Evolutionary conservation across 2,113 vertebrate species (phyloP).

Genomic region (Myanophis thanlyinensis): DNA sequence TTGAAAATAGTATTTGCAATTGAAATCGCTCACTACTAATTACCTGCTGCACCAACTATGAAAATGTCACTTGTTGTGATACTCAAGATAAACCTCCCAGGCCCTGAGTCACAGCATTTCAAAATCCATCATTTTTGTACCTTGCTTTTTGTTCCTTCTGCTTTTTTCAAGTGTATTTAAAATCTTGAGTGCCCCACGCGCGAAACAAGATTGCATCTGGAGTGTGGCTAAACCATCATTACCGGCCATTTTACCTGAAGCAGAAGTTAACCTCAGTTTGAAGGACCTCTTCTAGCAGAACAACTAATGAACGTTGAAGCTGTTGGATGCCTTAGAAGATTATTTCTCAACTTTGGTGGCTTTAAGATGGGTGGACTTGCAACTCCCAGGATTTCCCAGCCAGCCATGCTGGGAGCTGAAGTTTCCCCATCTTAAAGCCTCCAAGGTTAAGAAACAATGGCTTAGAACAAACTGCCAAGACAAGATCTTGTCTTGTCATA

Average conservation of each 20-base stretch:
- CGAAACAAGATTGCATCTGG: neutral
- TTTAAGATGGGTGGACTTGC: neutral
- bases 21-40: slow-evolving; percentile 69
- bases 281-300: neutral
- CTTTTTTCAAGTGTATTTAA: neutral
- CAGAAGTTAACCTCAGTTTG: neutral
- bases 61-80: slow-evolving; percentile 52
- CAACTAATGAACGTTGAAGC: neutral
- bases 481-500: neutral
- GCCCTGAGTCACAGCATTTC: neutral
- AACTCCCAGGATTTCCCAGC: neutral
- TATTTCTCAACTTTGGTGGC: neutral
- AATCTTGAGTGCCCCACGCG: slow-evolving; percentile 15
- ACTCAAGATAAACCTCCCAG: slow-evolving; percentile 41
- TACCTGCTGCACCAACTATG: slow-evolving; percentile 58
- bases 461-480: neutral
- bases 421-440: too few species aligned
- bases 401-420: too few species aligned
- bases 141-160: neutral
- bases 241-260: neutral
- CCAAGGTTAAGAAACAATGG: too few species aligned
- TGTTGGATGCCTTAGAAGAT: neutral
- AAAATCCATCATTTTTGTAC: neutral
- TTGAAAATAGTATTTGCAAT: slow-evolving; percentile 66
- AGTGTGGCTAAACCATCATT: neutral